Conservation (phyloP, 2,797 vertebrate genomes). For the Cercopithecus hamlyni region DNA sequence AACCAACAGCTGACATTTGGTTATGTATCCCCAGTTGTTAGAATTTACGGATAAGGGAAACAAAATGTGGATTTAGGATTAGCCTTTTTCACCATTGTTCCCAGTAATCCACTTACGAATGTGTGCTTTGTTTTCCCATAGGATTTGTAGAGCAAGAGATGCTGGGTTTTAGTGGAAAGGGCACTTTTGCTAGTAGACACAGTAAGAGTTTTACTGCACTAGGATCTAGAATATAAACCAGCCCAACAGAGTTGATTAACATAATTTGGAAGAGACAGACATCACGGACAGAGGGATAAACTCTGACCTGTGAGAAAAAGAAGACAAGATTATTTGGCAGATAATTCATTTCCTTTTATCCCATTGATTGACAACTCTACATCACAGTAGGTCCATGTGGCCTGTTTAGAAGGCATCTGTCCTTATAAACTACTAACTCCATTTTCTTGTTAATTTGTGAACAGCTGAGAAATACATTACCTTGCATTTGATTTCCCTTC, state of each 20-base stretch:
- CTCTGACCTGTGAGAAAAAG: not conserved
- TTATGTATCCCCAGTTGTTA: not conserved
- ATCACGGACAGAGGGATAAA: not conserved
- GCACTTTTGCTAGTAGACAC: not conserved
- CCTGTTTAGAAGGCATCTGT: not conserved
- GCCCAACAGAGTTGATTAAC: not conserved
- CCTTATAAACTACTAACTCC: not conserved
- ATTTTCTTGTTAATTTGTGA: not conserved
- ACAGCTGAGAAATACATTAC: not conserved
- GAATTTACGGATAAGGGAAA: not conserved
- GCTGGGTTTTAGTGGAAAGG: not conserved
- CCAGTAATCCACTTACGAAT: not conserved
- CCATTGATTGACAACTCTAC: not conserved
- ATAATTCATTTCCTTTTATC: not conserved
- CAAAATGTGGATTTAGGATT: not conserved
- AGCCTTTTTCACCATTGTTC: not conserved
- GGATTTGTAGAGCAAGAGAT: not conserved
- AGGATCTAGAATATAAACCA: not conserved
- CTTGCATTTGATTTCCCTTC: not conserved
- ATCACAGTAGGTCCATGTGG: not conserved
- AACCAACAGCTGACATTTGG: not conserved
- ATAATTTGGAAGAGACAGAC: not conserved
- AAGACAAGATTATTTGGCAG: not conserved
- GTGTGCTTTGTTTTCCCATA: not conserved
- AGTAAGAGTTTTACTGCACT: not conserved